These are phyloP conservation scores for Pinctada fucata DNA, from an alignment of 2,888 invertebrate genomes.

Conservation along the genomic window DNA sequence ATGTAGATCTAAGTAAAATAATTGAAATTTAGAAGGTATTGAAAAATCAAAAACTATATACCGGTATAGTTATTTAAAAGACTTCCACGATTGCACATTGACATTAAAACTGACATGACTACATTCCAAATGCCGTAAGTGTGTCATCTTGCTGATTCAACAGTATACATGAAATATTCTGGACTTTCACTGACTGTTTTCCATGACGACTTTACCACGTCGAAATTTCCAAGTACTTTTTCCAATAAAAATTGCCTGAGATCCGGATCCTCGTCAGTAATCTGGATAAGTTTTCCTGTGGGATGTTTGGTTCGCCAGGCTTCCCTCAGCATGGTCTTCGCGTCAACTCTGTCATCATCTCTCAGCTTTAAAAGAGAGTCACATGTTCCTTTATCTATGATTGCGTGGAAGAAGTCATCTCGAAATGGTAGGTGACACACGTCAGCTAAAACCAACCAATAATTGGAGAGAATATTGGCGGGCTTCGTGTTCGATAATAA, in stretches of 20 bases:
- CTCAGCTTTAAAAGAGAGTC: slow-evolving; percentile 43
- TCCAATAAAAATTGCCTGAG: slow-evolving; percentile 25
- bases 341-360: slow-evolving; percentile 10
- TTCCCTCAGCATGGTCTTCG: slow-evolving; percentile 25
- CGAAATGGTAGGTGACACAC: slow-evolving; percentile 37
- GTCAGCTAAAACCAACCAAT: slow-evolving; percentile 34
- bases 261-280: slow-evolving; percentile 49
- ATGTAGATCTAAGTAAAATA: too few species aligned
- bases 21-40: too few species aligned
- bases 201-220: neutral
- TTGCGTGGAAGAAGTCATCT: slow-evolving; percentile 28
- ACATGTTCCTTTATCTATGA: slow-evolving; percentile 46
- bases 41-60: too few species aligned
- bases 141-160: neutral
- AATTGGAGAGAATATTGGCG: slow-evolving; percentile 19
- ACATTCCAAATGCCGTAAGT: too few species aligned
- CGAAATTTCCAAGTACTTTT: neutral
- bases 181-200: neutral
- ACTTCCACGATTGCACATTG: too few species aligned
- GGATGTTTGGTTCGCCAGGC: slow-evolving; percentile 18
- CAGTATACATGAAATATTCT: neutral
- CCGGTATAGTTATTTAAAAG: too few species aligned
- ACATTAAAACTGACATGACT: too few species aligned
- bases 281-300: slow-evolving; percentile 36
- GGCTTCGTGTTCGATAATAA: slow-evolving; percentile 1